A percentile compares a stretch with the other conserved stretches of the same genome.
phyloP scores from a whole-genome alignment of 2,113 vertebrate species.

The Rousettus leschenaultii region DNA sequence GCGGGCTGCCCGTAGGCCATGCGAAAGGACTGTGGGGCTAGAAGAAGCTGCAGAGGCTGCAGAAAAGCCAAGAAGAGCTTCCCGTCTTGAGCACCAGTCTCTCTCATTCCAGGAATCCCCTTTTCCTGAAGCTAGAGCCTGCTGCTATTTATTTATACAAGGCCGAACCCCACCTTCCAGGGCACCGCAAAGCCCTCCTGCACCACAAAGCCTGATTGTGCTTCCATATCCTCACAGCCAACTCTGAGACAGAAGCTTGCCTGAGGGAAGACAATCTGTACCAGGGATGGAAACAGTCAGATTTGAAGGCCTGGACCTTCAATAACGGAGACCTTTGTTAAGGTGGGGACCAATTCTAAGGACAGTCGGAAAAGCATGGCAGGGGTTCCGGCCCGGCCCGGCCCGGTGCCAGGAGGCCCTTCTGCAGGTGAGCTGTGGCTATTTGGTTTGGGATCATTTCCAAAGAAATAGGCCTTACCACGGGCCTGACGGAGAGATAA shows the following conservation, averaged over 20 bases:
- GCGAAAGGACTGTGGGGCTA: neutral
- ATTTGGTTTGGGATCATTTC: neutral
- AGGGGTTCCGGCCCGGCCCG: neutral
- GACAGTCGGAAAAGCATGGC: neutral
- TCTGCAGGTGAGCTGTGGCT: neutral
- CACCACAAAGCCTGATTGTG: conserved; percentile 42
- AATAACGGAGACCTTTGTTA: neutral
- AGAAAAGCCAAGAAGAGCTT: conserved; percentile 14
- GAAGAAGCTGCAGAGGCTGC: neutral
- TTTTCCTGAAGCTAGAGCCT: conserved; percentile 39
- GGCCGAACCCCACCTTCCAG: conserved; percentile 46
- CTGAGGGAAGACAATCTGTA: conserved; percentile 9
- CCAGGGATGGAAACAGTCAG: conserved; percentile 20
- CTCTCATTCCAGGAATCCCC: conserved; percentile 56
- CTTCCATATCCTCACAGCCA: conserved; percentile 19
- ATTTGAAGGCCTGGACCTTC: neutral
- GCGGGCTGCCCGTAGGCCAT: neutral
- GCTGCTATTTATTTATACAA: conserved; percentile 55
- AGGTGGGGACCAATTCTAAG: neutral
- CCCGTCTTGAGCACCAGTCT: neutral
- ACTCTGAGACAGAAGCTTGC: neutral
- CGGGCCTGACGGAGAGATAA: neutral
- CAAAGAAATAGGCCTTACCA: neutral
- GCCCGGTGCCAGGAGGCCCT: neutral
- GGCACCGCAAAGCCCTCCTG: neutral